phyloP scores from a whole-genome alignment of 2,797 vertebrate genomes.

The Silurus lanzhouensis region DNA sequence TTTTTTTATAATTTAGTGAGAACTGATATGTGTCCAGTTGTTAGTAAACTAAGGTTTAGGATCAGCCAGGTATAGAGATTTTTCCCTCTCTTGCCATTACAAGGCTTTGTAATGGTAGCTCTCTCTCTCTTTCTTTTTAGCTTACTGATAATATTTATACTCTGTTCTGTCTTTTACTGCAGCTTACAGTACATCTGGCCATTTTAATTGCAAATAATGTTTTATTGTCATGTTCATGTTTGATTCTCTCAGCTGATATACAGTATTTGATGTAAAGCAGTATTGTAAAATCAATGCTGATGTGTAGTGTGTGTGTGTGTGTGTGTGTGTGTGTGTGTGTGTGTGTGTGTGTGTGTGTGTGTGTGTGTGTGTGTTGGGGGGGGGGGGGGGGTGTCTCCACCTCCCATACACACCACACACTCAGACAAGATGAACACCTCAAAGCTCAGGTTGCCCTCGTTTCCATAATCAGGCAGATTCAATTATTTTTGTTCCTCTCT shows the following conservation, averaged over 20 bases:
- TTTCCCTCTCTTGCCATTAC: no score
- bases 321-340: no score
- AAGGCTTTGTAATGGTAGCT: no score
- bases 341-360: background rate
- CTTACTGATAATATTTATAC: constrained; percentile 77
- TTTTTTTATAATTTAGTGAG: no score
- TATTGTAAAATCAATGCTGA: background rate
- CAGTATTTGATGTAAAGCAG: background rate
- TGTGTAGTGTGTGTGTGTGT: background rate
- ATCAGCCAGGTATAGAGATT: no score
- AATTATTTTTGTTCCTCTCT: constrained; percentile 76
- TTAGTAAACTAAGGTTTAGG: no score
- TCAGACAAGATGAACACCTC: constrained; percentile 56
- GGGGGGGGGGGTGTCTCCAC: background rate
- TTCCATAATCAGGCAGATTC: constrained; percentile 79
- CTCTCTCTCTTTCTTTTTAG: constrained; percentile 32
- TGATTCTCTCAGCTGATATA: background rate
- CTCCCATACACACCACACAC: constrained; percentile 8
- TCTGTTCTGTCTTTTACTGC: constrained; percentile 74
- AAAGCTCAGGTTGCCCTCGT: constrained; percentile 69
- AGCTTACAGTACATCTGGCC: constrained; percentile 76
- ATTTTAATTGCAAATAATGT: constrained; percentile 75
- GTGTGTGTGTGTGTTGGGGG: no score
- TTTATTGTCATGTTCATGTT: background rate
- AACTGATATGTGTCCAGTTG: no score